Evolutionary conservation across 2,888 invertebrate species (phyloP).

Genomic region (Ommatoiulus sabulosus): DNA sequence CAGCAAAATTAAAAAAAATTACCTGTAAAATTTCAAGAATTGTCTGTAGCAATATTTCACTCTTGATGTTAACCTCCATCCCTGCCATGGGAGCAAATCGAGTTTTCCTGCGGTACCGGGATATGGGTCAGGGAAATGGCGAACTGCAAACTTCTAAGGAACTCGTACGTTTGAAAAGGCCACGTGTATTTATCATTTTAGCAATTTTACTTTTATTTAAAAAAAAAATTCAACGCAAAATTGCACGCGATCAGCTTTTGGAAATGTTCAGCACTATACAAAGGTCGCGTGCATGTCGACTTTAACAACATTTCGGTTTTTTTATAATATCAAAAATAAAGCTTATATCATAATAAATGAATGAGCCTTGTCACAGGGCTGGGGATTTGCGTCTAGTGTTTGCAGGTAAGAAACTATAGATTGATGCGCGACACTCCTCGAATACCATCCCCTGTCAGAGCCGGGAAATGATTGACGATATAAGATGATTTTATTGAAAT

Average conservation of each 20-base stretch:
- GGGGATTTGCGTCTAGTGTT: neutral
- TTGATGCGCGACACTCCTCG: slow-evolving; percentile 24
- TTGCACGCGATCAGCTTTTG: slow-evolving; percentile 39
- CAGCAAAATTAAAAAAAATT: slow-evolving; percentile 5
- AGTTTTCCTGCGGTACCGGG: neutral
- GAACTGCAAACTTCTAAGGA: slow-evolving; percentile 18
- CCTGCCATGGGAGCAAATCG: neutral
- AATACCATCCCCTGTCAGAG: slow-evolving; percentile 4
- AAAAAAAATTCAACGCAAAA: neutral
- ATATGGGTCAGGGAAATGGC: slow-evolving; percentile 34
- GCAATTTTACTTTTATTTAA: neutral
- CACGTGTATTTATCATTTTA: neutral
- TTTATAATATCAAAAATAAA: neutral
- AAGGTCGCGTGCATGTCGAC: slow-evolving; percentile 29
- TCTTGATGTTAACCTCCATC: slow-evolving; percentile 18
- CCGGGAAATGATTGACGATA: slow-evolving; percentile 21
- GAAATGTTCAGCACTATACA: neutral
- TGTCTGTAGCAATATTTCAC: neutral
- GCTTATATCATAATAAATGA: slow-evolving; percentile 13
- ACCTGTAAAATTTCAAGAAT: neutral
- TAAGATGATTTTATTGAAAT: slow-evolving; percentile 47
- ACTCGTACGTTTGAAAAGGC: neutral
- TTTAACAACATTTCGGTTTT: neutral
- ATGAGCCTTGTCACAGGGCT: neutral
- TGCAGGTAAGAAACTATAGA: neutral